Evolutionary conservation across 2,888 invertebrate species (phyloP).

Genomic region (Zelleria hepariella): DNA sequence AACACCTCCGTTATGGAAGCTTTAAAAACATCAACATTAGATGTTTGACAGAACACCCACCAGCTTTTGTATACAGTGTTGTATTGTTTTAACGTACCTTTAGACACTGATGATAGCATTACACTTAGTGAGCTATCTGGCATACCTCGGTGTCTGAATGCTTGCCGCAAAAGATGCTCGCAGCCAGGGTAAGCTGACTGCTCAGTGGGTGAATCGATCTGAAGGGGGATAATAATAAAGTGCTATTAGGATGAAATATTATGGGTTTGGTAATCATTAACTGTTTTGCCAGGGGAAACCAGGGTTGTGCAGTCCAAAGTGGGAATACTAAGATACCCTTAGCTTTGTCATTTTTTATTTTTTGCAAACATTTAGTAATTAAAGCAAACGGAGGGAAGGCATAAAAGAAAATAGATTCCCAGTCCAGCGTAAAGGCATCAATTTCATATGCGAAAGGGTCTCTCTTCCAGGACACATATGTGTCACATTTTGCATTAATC

Average conservation of each 20-base stretch:
- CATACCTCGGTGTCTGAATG: neutral
- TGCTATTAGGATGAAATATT: neutral
- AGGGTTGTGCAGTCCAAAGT: neutral
- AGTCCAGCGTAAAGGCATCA: neutral
- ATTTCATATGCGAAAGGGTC: neutral
- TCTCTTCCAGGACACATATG: neutral
- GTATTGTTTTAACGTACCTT: neutral
- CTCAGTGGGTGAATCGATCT: neutral
- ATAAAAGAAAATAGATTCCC: neutral
- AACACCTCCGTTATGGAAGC: too few relatives aligned
- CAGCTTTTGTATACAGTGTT: too few relatives aligned
- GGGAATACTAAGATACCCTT: neutral
- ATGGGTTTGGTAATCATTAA: neutral
- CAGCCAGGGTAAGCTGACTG: neutral
- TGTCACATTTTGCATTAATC: conserved; percentile 1
- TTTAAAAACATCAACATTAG: too few relatives aligned
- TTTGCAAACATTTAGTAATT: neutral
- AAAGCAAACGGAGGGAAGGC: conserved; percentile 5
- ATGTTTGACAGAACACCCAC: too few relatives aligned
- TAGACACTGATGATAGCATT: neutral
- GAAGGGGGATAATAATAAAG: neutral
- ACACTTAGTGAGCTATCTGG: neutral
- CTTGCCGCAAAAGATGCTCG: neutral
- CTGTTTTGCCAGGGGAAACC: neutral
- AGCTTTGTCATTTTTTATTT: neutral